These are phyloP conservation scores for Cyanoramphus novaezelandiae DNA, from an alignment of 2,113 vertebrate species.

Conservation along the genomic window DNA sequence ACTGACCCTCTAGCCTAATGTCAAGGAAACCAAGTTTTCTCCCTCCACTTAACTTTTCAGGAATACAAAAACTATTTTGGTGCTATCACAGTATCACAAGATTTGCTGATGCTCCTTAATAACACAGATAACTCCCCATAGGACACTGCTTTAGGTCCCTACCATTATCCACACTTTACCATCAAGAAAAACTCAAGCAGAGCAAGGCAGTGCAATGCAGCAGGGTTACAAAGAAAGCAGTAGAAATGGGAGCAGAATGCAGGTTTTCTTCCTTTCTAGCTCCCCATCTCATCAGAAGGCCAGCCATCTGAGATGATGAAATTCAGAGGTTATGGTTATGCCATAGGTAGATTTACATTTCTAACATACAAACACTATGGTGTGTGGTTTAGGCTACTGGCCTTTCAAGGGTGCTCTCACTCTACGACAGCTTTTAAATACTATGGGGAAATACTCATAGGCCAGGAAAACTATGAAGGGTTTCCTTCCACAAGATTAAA, in stretches of 20 bases:
- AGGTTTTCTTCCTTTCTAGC: not conserved
- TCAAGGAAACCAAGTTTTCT: not conserved
- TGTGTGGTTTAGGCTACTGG: not conserved
- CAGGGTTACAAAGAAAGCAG: not conserved
- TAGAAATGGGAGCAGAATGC: not conserved
- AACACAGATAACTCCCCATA: not conserved
- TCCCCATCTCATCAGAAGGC: not conserved
- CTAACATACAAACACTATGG: rapidly evolving
- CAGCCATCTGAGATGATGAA: not conserved
- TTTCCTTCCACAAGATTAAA: not conserved
- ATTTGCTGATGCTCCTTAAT: not conserved
- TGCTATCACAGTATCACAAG: not conserved
- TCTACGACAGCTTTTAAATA: not conserved
- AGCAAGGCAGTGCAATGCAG: not conserved
- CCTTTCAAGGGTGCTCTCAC: not conserved
- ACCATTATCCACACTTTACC: not conserved
- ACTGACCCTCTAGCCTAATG: not conserved
- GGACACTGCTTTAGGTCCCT: not conserved
- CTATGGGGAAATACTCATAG: not conserved
- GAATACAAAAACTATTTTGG: not conserved
- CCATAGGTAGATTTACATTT: not conserved
- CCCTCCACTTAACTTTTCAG: not conserved
- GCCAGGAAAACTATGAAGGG: not conserved
- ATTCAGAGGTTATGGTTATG: not conserved
- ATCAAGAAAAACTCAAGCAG: not conserved